Base-by-base conservation (phyloP, 2,888 invertebrate genomes). In the Camponotus fellah region DNA sequence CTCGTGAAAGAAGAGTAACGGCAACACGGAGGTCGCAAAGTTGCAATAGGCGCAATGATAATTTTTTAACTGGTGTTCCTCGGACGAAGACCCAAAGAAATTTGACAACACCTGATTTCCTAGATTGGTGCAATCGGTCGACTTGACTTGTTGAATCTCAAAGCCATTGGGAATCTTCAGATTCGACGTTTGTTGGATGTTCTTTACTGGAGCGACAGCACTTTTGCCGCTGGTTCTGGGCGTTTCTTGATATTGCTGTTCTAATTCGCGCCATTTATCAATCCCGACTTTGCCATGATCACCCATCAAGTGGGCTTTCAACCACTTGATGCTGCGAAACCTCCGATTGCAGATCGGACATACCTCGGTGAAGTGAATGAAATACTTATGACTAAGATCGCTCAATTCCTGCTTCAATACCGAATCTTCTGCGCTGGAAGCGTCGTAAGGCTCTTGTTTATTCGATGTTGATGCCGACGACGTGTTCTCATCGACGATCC, bases 1-100 rank as follows among this genome's bases (percentile, higher is more conserved):
- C 95, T 99, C 99, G 95, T 99, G 99, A 74, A 98, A 97, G 95
- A 98, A 98, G 90, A 99, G 96, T 92, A 99, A 98, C 79, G 98
- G 98, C 92, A 98, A 96, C 93, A 98, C 97, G 88, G 98, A 97
- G 56, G 99, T 98, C 64, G 98, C 97, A 94, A 98, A 99, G 80
- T 97, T 97, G 94, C 99, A 99, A 94, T 97, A 97, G 64, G 98
- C 97, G 95, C 99, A 99, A 88, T 98, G 97, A 95, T 98, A 99
- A 86, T 97, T 97, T 95, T 98, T 97, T 88, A 96, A 93, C 94
- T 94, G 94, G 46, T 95, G 92, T 53, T 96, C 96, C n/a, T 96
- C 96, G 6, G 95, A 94, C 0, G 92, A 87, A 5, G 92, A 86
- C 0, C 94, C 94, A 86, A 96, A 95, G n/a, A 96, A 92, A 86